Conservation (phyloP, 2,888 invertebrate genomes). For the Toxonevra muliebris region DNA sequence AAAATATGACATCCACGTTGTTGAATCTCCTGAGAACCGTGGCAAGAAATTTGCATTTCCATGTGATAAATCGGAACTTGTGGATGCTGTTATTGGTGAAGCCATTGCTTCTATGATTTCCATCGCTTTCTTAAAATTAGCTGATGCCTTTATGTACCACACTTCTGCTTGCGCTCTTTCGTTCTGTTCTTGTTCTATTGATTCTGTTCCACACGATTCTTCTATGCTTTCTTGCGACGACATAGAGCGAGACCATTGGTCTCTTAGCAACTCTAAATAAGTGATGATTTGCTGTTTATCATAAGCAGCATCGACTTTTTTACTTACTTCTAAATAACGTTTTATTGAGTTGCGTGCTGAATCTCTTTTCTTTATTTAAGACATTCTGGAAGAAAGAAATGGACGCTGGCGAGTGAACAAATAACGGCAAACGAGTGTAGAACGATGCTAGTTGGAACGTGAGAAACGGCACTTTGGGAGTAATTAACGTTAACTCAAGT, state of each 20-base stretch:
- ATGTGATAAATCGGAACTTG: no score
- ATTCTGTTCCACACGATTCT: constrained; percentile 6
- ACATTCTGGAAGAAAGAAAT: no score
- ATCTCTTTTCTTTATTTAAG: constrained; percentile 1
- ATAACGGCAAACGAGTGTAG: no score
- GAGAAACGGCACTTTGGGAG: no score
- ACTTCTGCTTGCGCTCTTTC: constrained; percentile 5
- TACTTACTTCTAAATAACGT: neutral
- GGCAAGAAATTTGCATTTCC: no score
- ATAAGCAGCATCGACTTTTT: neutral
- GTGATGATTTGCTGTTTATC: neutral
- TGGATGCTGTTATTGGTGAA: neutral
- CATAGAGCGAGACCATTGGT: neutral
- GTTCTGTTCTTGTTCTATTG: constrained; percentile 1
- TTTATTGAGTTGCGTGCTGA: constrained; percentile 7
- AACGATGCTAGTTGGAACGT: no score
- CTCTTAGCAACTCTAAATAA: neutral
- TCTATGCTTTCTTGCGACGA: neutral
- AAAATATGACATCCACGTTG: constrained; percentile 9
- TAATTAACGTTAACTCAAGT: no score
- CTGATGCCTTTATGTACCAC: neutral
- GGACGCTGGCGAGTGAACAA: no score
- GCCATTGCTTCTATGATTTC: neutral
- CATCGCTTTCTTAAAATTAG: neutral
- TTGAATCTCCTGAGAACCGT: constrained; percentile 12